Percentiles rank a stretch among this genome's conserved stretches.
Evolutionary conservation across 2,113 vertebrate genomes (phyloP).

Genomic region (Galemys pyrenaicus): DNA sequence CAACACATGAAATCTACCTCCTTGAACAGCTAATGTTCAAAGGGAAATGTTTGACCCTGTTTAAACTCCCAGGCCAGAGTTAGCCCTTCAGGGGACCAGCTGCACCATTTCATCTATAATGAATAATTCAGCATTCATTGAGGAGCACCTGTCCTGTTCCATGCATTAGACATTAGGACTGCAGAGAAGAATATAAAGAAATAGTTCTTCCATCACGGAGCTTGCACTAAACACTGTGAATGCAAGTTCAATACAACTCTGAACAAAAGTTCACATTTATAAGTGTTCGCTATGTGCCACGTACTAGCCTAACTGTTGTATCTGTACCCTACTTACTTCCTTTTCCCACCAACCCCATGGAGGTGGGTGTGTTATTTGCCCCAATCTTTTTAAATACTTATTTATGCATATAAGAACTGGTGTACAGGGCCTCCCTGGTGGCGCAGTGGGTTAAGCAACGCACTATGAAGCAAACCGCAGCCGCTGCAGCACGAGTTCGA

Average conservation of each 20-base stretch:
- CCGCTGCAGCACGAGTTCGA: too few relatives aligned
- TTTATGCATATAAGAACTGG: too few relatives aligned
- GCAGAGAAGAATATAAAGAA: neutral
- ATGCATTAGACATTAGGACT: neutral
- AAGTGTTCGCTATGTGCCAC: neutral
- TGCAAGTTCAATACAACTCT: neutral
- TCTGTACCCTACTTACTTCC: rapidly evolving
- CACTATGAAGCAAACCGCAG: too few relatives aligned
- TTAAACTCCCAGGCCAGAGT: neutral
- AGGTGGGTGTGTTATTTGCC: too few relatives aligned
- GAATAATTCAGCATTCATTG: neutral
- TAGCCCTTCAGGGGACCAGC: neutral
- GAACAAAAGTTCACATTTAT: neutral
- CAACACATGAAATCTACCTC: neutral
- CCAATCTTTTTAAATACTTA: too few relatives aligned
- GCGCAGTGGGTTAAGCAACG: too few relatives aligned
- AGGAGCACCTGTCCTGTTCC: neutral
- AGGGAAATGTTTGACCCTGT: neutral
- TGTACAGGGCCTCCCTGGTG: too few relatives aligned
- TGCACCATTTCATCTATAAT: neutral
- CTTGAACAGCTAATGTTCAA: neutral
- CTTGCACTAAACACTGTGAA: neutral
- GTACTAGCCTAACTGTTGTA: neutral
- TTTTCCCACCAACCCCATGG: neutral
- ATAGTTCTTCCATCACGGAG: neutral